Conservation (phyloP, 2,888 invertebrate species). For the Diogma glabrata region DNA sequence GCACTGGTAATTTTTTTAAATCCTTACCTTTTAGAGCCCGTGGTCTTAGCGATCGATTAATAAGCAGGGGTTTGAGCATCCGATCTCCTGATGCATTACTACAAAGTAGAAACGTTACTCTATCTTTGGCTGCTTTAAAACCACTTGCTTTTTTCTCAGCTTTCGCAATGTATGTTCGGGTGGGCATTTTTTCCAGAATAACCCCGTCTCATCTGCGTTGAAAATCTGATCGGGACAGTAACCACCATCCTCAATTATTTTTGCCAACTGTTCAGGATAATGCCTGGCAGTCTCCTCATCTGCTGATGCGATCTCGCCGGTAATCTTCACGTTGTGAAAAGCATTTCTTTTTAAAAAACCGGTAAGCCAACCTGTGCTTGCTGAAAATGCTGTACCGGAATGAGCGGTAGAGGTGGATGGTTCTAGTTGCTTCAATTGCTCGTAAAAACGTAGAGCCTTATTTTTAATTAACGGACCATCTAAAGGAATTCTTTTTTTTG, state of each 20-base stretch:
- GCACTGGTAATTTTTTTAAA: too few species aligned
- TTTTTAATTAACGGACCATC: constrained; percentile 2
- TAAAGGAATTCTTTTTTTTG: neutral
- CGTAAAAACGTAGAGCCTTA: neutral
- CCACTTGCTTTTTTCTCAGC: neutral
- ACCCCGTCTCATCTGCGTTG: too few species aligned
- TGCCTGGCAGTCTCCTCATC: neutral
- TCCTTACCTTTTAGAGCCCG: too few species aligned
- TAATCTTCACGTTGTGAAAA: neutral
- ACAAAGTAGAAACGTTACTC: too few species aligned
- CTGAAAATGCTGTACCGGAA: neutral
- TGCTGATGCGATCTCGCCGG: neutral
- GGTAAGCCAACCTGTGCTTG: constrained; percentile 1
- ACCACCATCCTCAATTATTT: neutral
- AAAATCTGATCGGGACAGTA: too few species aligned
- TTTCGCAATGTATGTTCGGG: too few species aligned
- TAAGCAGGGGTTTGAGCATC: too few species aligned
- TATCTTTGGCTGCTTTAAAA: too few species aligned
- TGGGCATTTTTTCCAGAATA: too few species aligned
- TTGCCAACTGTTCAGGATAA: neutral
- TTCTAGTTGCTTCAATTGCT: neutral
- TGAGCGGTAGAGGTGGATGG: neutral
- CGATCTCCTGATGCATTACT: too few species aligned
- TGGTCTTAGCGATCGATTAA: too few species aligned
- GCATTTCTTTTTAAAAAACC: neutral